A percentile compares a stretch with the other conserved stretches of the same genome.
Evolutionary conservation across 2,113 vertebrate genomes (phyloP).

Genomic region (Turdus rufiventris): DNA sequence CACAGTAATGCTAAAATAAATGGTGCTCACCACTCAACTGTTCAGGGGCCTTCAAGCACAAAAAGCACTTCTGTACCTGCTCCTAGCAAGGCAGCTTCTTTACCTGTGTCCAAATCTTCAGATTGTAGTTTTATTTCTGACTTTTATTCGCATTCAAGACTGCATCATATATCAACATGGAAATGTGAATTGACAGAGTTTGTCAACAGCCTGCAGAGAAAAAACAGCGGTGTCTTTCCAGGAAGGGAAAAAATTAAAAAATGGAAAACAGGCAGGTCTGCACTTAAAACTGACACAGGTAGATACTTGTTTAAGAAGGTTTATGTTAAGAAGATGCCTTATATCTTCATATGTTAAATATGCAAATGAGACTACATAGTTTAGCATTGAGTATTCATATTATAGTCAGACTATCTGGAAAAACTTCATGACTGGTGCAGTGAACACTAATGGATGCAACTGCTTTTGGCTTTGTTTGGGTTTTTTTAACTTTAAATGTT

Average conservation of each 20-base stretch:
- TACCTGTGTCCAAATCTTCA: constrained; percentile 70
- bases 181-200: constrained; percentile 92
- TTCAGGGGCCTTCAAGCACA: constrained; percentile 82
- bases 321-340: constrained; percentile 34
- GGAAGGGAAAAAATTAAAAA: constrained; percentile 93
- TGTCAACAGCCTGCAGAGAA: constrained; percentile 87
- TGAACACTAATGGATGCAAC: neutral
- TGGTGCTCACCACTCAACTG: constrained; percentile 82
- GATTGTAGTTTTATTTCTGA: constrained; percentile 89
- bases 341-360: neutral
- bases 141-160: constrained; percentile 91
- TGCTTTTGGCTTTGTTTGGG: neutral
- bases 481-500: neutral
- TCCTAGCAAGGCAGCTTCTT: constrained; percentile 61
- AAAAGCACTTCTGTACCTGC: constrained; percentile 76
- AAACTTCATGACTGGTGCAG: neutral
- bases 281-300: constrained; percentile 78
- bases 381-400: neutral
- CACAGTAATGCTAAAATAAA: constrained; percentile 82
- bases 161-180: constrained; percentile 97
- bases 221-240: constrained; percentile 80
- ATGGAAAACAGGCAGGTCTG: constrained; percentile 77
- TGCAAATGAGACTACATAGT: neutral
- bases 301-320: constrained; percentile 70
- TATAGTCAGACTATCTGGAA: neutral